Evolutionary conservation across 1,140 invertebrate species (phyloP).

Genomic region (Heliconius nattereri): DNA sequence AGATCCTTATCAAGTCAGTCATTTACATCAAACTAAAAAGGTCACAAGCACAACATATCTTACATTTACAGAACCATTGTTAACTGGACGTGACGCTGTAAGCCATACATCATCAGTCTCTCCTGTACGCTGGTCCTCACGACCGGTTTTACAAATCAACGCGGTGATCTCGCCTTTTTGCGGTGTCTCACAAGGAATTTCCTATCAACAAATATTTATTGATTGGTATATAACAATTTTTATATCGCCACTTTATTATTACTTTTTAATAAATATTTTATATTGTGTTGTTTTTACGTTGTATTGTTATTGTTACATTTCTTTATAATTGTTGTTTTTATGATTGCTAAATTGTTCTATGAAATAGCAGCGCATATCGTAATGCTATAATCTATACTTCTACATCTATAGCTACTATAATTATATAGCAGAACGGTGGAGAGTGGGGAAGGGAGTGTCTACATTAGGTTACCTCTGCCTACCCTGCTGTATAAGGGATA

Average conservation of each 20-base stretch:
- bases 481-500: too few relatives aligned
- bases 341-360: background rate
- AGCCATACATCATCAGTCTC: background rate
- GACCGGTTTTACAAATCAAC: constrained; percentile 29
- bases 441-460: too few relatives aligned
- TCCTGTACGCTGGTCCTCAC: background rate
- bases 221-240: constrained; percentile 14
- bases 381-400: too few relatives aligned
- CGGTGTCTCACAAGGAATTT: background rate
- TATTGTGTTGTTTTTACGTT: background rate
- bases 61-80: background rate
- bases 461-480: too few relatives aligned
- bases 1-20: background rate
- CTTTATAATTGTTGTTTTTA: constrained; percentile 6
- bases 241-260: constrained; percentile 2
- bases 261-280: background rate
- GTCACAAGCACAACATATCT: background rate
- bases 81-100: background rate
- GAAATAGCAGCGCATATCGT: too few relatives aligned
- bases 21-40: background rate
- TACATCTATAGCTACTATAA: background rate
- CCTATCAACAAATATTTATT: constrained; percentile 13
- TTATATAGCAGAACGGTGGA: background rate
- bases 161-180: constrained; percentile 3
- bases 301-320: constrained; percentile 12